Conservation (phyloP, 1,140 invertebrate species). For the Sarcophaga peregrina region DNA sequence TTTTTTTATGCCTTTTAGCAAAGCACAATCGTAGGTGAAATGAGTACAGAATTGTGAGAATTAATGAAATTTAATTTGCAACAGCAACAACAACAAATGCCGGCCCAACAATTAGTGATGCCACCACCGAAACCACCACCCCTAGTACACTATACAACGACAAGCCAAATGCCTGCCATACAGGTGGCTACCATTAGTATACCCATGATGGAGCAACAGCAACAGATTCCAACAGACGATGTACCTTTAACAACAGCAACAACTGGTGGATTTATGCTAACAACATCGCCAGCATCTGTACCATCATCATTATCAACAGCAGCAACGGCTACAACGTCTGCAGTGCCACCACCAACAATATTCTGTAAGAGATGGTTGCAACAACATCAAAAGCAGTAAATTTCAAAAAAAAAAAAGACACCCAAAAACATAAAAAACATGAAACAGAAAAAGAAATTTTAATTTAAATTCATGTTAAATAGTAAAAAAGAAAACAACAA, state of each 20-base stretch:
- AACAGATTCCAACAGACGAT: constrained; percentile 39
- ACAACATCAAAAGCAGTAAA: constrained; percentile 55
- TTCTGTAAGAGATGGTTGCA: constrained; percentile 65
- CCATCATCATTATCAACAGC: not conserved
- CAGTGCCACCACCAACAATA: constrained; percentile 48
- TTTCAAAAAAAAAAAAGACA: constrained; percentile 44
- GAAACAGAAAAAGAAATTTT: constrained; percentile 47
- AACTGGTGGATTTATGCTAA: not conserved
- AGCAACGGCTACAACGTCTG: constrained; percentile 41
- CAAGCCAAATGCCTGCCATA: not conserved
- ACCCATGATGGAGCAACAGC: constrained; percentile 45
- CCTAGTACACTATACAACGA: constrained; percentile 13
- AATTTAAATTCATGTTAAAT: constrained; percentile 44
- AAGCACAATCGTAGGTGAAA: constrained; percentile 67
- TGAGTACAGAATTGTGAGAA: constrained; percentile 67
- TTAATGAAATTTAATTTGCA: constrained; percentile 67
- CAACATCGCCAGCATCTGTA: constrained; percentile 10
- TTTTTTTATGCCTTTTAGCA: constrained; percentile 48
- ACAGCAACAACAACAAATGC: constrained; percentile 52
- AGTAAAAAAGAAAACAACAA: not conserved
- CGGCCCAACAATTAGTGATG: constrained; percentile 30
- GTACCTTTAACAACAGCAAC: not conserved
- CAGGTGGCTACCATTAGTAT: not conserved
- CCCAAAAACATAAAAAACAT: constrained; percentile 23
- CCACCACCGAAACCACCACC: constrained; percentile 33